Conservation (phyloP, 1,140 invertebrate species). For the Zeugodacus cucurbitae region DNA sequence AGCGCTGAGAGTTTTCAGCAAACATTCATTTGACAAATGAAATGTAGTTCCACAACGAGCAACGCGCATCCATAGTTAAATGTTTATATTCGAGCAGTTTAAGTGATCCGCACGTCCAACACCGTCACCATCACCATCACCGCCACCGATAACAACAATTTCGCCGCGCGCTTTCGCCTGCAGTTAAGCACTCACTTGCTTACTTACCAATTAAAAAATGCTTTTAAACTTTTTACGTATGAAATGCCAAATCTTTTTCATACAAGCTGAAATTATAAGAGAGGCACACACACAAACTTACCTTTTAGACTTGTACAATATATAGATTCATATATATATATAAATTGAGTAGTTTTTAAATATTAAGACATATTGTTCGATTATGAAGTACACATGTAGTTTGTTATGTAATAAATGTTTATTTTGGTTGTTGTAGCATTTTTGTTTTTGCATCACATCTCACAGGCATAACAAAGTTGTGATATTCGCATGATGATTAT, state of each 20-base stretch:
- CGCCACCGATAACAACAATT: background rate
- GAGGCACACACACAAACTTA: constrained; percentile 30
- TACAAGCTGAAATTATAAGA: constrained; percentile 36
- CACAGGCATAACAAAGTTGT: background rate
- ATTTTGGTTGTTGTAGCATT: background rate
- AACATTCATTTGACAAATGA: background rate
- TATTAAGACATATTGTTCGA: background rate
- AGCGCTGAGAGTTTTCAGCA: background rate
- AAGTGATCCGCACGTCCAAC: background rate
- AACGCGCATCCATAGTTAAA: background rate
- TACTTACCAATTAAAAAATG: constrained; percentile 34
- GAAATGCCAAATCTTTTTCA: constrained; percentile 34
- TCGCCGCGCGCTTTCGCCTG: background rate
- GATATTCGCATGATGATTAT: background rate
- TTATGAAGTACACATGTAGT: background rate
- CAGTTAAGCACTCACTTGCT: background rate
- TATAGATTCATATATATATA: background rate
- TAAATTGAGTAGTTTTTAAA: background rate
- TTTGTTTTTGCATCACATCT: background rate
- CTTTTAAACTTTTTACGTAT: constrained; percentile 29
- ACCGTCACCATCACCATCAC: background rate
- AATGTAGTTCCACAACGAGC: background rate
- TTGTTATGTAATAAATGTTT: background rate
- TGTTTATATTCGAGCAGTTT: background rate
- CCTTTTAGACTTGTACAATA: constrained; percentile 9